These are phyloP conservation scores for Thecocarcelia acutangulata DNA, from an alignment of 2,888 invertebrate genomes.

Conservation along the genomic window DNA sequence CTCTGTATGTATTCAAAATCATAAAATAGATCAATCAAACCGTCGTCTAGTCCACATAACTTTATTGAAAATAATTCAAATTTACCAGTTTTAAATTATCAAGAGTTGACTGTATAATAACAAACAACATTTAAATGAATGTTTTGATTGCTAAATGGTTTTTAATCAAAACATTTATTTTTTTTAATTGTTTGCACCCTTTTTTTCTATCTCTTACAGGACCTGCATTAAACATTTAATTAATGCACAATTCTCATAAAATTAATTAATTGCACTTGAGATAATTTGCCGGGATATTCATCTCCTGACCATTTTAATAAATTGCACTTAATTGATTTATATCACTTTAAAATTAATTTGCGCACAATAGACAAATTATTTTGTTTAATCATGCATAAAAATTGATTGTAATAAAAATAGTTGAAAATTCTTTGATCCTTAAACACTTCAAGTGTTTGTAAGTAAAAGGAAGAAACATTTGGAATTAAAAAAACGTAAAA, in stretches of 20 bases:
- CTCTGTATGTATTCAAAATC: too few species aligned
- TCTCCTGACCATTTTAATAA: constrained; percentile 37
- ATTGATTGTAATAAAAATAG: constrained; percentile 29
- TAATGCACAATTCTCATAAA: not conserved
- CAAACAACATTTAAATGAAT: too few species aligned
- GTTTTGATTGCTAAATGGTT: too few species aligned
- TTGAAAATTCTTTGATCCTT: not conserved
- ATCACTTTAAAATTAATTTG: constrained; percentile 61
- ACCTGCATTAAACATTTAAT: not conserved
- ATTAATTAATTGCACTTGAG: constrained; percentile 47
- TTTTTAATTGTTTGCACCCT: too few species aligned
- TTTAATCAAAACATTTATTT: too few species aligned
- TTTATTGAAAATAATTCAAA: too few species aligned
- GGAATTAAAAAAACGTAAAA: not conserved
- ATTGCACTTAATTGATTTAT: constrained; percentile 59
- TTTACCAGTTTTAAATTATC: too few species aligned
- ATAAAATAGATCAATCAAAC: too few species aligned
- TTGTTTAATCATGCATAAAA: constrained; percentile 56
- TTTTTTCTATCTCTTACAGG: too few species aligned
- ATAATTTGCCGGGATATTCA: not conserved
- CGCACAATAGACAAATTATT: constrained; percentile 57
- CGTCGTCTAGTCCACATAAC: too few species aligned
- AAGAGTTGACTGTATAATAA: too few species aligned
- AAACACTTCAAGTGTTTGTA: not conserved
- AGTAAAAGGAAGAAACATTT: not conserved